Evolutionary conservation across 1,140 invertebrate genomes (phyloP).

Genomic region (Potamilus streckersoni): DNA sequence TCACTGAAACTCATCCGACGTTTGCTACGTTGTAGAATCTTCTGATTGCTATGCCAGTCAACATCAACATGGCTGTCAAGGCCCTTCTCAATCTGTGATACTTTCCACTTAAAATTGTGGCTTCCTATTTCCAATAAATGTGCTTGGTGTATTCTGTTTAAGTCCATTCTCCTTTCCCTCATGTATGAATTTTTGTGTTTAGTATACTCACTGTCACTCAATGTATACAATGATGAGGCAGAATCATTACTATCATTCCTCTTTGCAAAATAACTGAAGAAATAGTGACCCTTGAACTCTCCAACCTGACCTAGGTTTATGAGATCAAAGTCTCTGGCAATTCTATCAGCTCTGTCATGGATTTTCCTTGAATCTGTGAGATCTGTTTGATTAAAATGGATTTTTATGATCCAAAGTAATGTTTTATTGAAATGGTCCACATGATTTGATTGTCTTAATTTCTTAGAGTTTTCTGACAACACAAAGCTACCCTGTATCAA

Average conservation of each 20-base stretch:
- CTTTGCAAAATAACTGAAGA: slow-evolving; percentile 17
- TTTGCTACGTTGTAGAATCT: slow-evolving; percentile 43
- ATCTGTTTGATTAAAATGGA: too few relatives aligned
- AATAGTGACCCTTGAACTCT: slow-evolving; percentile 34
- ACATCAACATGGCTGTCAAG: slow-evolving; percentile 47
- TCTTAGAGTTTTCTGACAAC: too few relatives aligned
- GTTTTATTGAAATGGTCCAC: too few relatives aligned
- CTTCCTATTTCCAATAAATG: slow-evolving; percentile 4
- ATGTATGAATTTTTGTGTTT: neutral
- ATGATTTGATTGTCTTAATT: too few relatives aligned
- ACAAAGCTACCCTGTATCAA: too few relatives aligned
- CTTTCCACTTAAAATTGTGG: slow-evolving; percentile 7
- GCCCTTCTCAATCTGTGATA: slow-evolving; percentile 28
- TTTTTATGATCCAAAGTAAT: too few relatives aligned
- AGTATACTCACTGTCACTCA: neutral
- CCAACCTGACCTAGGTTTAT: slow-evolving; percentile 31
- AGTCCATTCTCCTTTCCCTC: neutral
- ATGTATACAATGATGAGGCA: neutral
- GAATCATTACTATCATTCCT: slow-evolving; percentile 1
- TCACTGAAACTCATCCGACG: slow-evolving; percentile 51
- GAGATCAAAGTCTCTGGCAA: slow-evolving; percentile 35
- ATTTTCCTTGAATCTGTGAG: too few relatives aligned
- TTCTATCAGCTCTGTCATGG: slow-evolving; percentile 3
- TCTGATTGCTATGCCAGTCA: slow-evolving; percentile 51
- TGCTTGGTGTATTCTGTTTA: slow-evolving; percentile 10